Evolutionary conservation across 2,888 invertebrate genomes (phyloP), one percentile per base, ranked within the genome.

Genomic region (Lagria hirta): DNA sequence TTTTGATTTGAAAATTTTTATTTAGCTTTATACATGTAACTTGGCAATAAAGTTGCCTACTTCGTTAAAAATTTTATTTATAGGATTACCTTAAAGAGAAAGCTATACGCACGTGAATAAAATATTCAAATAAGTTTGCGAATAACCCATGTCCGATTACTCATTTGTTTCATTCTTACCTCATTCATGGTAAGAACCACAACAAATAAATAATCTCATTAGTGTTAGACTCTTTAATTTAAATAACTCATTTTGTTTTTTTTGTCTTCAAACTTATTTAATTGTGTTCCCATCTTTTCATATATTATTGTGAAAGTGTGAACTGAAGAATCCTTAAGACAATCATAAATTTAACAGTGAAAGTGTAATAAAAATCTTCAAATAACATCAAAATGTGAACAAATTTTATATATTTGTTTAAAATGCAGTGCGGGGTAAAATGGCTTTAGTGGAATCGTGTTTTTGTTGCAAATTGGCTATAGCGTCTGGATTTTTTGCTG

Each of bases 381-480:
- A 44, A 36, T 17, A 26, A 13, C 17, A 29, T 24, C 15, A 26
- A 8, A 27, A n/a, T n/a, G n/a, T n/a, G n/a, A n/a, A n/a, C n/a
- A n/a, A n/a, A n/a, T n/a, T n/a, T n/a, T n/a, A n/a, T n/a, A n/a
- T n/a, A n/a, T n/a, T 40, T 29, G 23, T 14, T 23, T 28, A 37
- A 38, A 47, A 50, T 50, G 50, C 43, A 34, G 51, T 43, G 44
- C 14, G 14, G 8, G 4, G 7, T 28, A 59, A 58, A 55, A 73
- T 72, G 73, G 73, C 72, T 35, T 56, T 73, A 32, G 58, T 73
- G 40, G 64, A 71, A 49, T 65, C 67, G 34, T 74, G 74, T 57
- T 71, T 71, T 55, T 74, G 73, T 61, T 74, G 74, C 60, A 72
- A 72, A 59, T 65, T 74, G 41, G 66, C 70, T 16, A 70, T 74